Conservation (phyloP, 2,888 invertebrate genomes). For the Opisthograptis luteolata region DNA sequence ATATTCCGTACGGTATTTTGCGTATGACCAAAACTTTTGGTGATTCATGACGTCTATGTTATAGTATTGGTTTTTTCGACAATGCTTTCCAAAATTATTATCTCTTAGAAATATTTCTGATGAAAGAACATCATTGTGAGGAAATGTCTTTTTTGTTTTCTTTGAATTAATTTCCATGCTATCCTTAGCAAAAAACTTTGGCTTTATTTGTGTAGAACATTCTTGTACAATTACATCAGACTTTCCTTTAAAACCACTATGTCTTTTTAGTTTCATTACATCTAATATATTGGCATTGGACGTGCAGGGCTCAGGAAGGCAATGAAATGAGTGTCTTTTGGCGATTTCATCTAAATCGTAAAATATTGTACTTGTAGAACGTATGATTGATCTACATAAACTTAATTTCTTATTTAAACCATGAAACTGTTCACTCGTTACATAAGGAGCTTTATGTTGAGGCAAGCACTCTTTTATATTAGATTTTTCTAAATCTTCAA, state of each 20-base stretch:
- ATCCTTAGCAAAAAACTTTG: conserved; percentile 47
- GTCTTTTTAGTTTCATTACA: conserved; percentile 39
- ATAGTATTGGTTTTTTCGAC: conserved; percentile 37
- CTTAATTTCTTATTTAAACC: conserved; percentile 51
- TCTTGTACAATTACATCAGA: conserved; percentile 61
- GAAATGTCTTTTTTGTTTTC: conserved; percentile 47
- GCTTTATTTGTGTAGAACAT: conserved; percentile 60
- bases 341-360: conserved; percentile 70
- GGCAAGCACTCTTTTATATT: conserved; percentile 24
- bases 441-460: conserved; percentile 39
- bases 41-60: conserved; percentile 45
- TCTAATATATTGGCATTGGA: conserved; percentile 52
- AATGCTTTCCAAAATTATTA: conserved; percentile 37
- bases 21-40: conserved; percentile 67
- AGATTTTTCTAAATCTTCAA: conserved; percentile 32
- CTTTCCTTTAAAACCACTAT: conserved; percentile 47
- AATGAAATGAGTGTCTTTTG: conserved; percentile 66
- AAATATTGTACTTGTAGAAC: conserved; percentile 69
- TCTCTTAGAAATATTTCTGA: conserved; percentile 66
- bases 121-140: conserved; percentile 47
- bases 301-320: conserved; percentile 46
- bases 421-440: conserved; percentile 63
- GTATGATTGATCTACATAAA: conserved; percentile 46
- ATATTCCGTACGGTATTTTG: conserved; percentile 64
- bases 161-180: conserved; percentile 48